phyloP scores from a whole-genome alignment of 2,113 vertebrate genomes.

The Athene noctua region DNA sequence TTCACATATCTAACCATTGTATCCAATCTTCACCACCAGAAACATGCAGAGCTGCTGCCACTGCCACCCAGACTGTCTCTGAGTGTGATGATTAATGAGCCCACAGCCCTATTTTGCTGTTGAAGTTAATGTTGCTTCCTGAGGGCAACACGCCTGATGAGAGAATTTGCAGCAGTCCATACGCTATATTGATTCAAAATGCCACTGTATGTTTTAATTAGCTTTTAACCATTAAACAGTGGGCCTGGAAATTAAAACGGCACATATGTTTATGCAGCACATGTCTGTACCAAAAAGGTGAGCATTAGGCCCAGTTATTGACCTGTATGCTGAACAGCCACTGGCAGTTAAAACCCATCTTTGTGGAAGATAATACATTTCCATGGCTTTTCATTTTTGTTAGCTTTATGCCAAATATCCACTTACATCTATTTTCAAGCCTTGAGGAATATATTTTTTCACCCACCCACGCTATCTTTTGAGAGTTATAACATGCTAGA shows the following conservation, averaged over 20 bases:
- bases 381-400: constrained; percentile 5
- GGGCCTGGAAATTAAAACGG: constrained; percentile 33
- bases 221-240: constrained; percentile 56
- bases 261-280: constrained; percentile 24
- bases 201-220: constrained; percentile 66
- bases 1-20: constrained; percentile 32
- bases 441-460: constrained; percentile 38
- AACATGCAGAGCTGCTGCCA: constrained; percentile 25
- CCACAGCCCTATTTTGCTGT: constrained; percentile 60
- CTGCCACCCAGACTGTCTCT: constrained; percentile 41
- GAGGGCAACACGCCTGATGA: constrained; percentile 62
- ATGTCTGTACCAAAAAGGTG: constrained; percentile 18
- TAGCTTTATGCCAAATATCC: constrained; percentile 45
- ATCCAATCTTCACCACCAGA: constrained; percentile 15
- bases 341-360: neutral
- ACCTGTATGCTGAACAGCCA: neutral
- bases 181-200: constrained; percentile 67
- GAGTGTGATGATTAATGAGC: constrained; percentile 62
- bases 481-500: constrained; percentile 5
- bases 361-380: constrained; percentile 5
- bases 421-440: constrained; percentile 51
- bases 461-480: constrained; percentile 36
- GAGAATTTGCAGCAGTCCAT: constrained; percentile 65
- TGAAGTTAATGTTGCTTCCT: constrained; percentile 68
- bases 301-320: neutral